A percentile compares a stretch with the other conserved stretches of the same genome.
Conservation (phyloP, 2,797 vertebrate genomes). For the Poliocrania exsul region DNA sequence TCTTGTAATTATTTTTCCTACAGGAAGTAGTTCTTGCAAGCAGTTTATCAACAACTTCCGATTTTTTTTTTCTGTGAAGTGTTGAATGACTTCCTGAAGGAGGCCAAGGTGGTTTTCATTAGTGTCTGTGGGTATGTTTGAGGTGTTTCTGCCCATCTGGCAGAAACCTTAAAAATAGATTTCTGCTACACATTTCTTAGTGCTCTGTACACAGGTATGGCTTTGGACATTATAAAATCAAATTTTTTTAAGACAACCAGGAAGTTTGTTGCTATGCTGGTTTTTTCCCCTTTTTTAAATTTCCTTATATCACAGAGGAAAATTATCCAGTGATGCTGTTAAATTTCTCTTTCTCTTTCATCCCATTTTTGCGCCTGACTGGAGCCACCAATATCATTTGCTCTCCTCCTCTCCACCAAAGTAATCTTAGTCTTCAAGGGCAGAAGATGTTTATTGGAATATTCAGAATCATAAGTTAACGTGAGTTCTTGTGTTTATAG, state of each 20-base stretch:
- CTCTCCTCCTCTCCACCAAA: not conserved
- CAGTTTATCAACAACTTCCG: slow-evolving; percentile 82
- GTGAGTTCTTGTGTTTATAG: not conserved
- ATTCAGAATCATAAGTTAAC: not conserved
- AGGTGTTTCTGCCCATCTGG: slow-evolving; percentile 37
- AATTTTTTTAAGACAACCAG: not conserved
- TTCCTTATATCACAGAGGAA: not conserved
- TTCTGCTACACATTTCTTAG: not conserved
- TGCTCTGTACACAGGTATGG: not conserved
- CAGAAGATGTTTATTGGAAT: not conserved
- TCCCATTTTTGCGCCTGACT: not conserved
- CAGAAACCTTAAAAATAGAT: not conserved
- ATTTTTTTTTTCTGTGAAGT: slow-evolving; percentile 77
- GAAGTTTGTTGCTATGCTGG: not conserved
- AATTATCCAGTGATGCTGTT: not conserved
- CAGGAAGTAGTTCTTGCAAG: slow-evolving; percentile 78
- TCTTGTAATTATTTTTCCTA: slow-evolving; percentile 71
- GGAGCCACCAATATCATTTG: not conserved
- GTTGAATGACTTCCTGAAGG: slow-evolving; percentile 79
- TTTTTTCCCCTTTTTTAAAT: not conserved
- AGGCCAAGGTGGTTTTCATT: slow-evolving; percentile 69
- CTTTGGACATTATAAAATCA: not conserved
- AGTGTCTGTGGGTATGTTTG: slow-evolving; percentile 60
- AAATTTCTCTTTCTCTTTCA: not conserved
- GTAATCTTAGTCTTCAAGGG: not conserved